Evolutionary conservation across 2,113 vertebrate genomes (phyloP).

Genomic region (Ciconia boyciana): DNA sequence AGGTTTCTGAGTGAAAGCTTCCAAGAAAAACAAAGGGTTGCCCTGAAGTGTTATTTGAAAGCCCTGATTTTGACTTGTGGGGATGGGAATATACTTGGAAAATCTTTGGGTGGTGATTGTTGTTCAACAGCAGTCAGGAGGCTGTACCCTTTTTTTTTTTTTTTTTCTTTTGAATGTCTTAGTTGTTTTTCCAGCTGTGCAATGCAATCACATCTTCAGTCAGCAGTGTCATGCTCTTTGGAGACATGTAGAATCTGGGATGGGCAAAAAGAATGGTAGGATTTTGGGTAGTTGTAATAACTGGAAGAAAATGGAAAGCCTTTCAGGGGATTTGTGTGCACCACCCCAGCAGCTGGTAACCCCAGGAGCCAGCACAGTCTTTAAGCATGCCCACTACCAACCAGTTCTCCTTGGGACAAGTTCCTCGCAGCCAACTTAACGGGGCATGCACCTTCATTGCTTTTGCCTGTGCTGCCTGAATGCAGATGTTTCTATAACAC

Average conservation of each 20-base stretch:
- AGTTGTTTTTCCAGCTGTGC: background rate
- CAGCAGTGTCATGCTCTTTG: background rate
- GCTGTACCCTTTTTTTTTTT: background rate
- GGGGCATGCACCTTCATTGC: too few relatives aligned
- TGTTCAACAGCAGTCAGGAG: background rate
- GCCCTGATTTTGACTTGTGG: background rate
- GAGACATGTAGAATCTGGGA: background rate
- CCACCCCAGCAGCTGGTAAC: background rate
- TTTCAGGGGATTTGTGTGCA: background rate
- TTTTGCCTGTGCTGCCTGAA: background rate
- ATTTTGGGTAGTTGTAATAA: background rate
- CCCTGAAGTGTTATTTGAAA: background rate
- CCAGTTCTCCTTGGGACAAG: background rate
- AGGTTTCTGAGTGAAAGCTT: background rate
- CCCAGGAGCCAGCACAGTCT: background rate
- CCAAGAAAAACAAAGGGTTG: background rate
- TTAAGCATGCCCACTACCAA: accelerated
- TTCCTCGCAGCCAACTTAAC: background rate
- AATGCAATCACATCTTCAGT: background rate
- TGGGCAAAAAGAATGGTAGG: background rate
- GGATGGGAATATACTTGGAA: background rate
- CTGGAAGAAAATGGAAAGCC: background rate
- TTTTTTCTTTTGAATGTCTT: background rate
- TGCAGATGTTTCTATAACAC: background rate
- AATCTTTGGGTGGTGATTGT: background rate